Evolutionary conservation across 23 tunicate genomes (phyloP), one percentile per base, ranked within the genome.

Genomic region (Phallusia fumigata): DNA sequence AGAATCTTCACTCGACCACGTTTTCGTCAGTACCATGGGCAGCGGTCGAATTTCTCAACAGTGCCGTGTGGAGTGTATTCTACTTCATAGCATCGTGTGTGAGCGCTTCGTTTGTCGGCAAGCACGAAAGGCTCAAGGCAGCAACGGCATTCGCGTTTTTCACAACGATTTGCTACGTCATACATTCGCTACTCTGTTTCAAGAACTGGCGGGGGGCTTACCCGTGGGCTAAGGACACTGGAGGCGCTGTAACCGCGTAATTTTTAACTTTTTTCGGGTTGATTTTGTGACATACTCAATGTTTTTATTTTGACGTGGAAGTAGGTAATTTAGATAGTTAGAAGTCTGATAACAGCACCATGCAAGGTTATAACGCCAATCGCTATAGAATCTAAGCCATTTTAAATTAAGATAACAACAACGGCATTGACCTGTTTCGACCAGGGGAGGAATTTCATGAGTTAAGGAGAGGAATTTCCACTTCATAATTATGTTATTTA

Each of bases 81-180:
- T 87, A 87, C 80, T 81, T 87, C 52, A 34, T 87, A 30, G 90
- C 86, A 18, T 81, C 90, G 13, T 53, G 75, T 34, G 85, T 87
- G 30, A 75, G 35, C 35, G 81, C 85, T 22, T 18, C 83, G 16
- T 58, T 45, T 30, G 19, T 22, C 11, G 33, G 65, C 11, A 53
- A 64, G 2, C 21, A 73, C 76, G 79, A 76, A 31, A 31, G 28
- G 11, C 45, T 36, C 32, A 35, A 72, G 30, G 88, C 76, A 2
- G 53, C 88, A 15, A 78, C 88, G 35, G 76, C 76, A 18, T 85
- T 85, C 49, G 74, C 75, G 13, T 85, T 53, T 36, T 77, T 85
- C 47, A 51, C 76, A 26, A 52, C 74, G 21, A 33, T 78, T 8
- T 74, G 47, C 32, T 85, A 78, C 73, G 74, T 79, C 21, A 32